Base-by-base conservation (phyloP, 2,113 vertebrate genomes). In the Tympanuchus pallidicinctus region DNA sequence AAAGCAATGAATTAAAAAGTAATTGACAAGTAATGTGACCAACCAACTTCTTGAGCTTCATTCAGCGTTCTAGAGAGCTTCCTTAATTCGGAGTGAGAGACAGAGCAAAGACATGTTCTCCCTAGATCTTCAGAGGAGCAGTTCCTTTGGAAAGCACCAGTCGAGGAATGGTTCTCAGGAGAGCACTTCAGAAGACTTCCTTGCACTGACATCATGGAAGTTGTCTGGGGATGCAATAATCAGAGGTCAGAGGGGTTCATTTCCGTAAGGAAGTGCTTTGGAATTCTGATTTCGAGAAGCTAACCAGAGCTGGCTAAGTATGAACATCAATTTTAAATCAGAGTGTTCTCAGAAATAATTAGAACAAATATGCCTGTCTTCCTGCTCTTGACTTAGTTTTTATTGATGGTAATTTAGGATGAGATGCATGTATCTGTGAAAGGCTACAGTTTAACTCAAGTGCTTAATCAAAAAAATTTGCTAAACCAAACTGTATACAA, bases 271-370 rank as follows among this genome's bases (percentile, higher is more conserved):
- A 92, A 82, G 8, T 32, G 28, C 47, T 94, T 89, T 91, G 52
- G 86, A 91, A 74, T 83, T 73, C 60, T 77, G 19, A 36, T 91
- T 93, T 96, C 81, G 72, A 61, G 86, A 94, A 80, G 64, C 28
- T 85, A 67, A 89, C 45, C 27, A 42, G 24, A 82, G 34, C 67
- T 80, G 74, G 56, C 13, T 50, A 32, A 85, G 10, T 56, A 56
- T 50, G 66, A 79, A 47, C 30, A 30, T 80, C 20, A 52, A 32
- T 73, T 90, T 82, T 28, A 59, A 76, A 67, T 42, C n/a, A 61
- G n/a, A 40, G 3, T 10, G 2, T 43, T 74, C 67, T 40, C 75
- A 91, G 75, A 91, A 82, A 47, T 42, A 84, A 70, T 82, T 59
- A 67, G 59, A 67, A 87, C 89, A 38, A 76, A 71, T 67, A 32